Percentiles rank a stretch among this genome's conserved stretches.
These are phyloP conservation scores for Nezara viridula DNA, from an alignment of 2,888 invertebrate genomes.

Conservation along the genomic window DNA sequence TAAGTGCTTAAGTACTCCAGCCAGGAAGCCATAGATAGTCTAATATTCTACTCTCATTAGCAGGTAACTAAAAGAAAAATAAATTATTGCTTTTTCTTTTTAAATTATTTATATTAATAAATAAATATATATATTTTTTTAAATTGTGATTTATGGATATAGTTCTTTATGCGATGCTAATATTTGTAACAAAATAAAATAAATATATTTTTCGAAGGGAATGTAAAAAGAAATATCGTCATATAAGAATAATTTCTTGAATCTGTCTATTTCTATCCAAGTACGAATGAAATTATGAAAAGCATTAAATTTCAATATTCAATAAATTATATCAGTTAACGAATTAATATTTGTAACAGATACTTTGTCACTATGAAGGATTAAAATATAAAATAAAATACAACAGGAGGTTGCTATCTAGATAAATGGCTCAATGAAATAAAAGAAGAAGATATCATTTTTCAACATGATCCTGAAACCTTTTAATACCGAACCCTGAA, in stretches of 20 bases:
- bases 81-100: background rate
- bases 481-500: background rate
- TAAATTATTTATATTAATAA: background rate
- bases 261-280: too few relatives aligned
- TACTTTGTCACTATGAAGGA: background rate
- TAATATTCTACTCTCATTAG: background rate
- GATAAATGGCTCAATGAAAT: background rate
- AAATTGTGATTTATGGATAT: too few relatives aligned
- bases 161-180: too few relatives aligned
- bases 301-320: background rate
- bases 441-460: background rate
- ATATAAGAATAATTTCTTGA: too few relatives aligned
- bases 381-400: background rate
- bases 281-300: background rate
- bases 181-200: too few relatives aligned
- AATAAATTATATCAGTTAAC: background rate
- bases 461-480: background rate
- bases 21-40: conserved; percentile 15
- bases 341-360: background rate
- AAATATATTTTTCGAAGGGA: too few relatives aligned
- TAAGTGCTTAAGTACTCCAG: background rate
- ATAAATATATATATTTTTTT: background rate
- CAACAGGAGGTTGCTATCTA: background rate
- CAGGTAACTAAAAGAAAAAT: background rate
- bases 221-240: too few relatives aligned